Evolutionary conservation across 2,113 vertebrate genomes (phyloP).

Genomic region (Pelusios castaneus): DNA sequence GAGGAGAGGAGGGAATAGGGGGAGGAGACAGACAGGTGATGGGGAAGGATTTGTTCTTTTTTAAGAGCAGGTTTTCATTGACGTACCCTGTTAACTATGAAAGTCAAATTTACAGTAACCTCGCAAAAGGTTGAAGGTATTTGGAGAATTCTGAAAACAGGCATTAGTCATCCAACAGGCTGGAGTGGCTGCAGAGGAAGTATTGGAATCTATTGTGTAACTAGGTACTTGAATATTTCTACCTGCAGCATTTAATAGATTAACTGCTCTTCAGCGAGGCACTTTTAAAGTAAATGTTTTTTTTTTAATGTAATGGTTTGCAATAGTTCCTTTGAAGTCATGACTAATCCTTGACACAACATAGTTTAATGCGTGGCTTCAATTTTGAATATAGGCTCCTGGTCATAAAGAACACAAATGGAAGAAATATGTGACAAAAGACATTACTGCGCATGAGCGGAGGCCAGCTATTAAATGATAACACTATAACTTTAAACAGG

Average conservation of each 20-base stretch:
- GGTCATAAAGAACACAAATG: constrained; percentile 49
- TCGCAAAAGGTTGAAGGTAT: background rate
- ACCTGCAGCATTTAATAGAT: background rate
- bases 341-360: constrained; percentile 32
- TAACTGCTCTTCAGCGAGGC: constrained; percentile 12
- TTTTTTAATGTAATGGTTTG: constrained; percentile 47
- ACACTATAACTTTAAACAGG: constrained; percentile 38
- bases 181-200: constrained; percentile 14
- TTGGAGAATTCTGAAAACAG: background rate
- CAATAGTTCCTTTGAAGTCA: constrained; percentile 14
- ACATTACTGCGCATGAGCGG: constrained; percentile 52
- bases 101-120: background rate
- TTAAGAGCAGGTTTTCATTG: background rate
- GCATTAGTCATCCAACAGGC: constrained; percentile 12
- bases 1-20: background rate
- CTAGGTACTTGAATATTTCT: background rate
- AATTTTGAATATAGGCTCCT: constrained; percentile 33
- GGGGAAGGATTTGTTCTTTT: background rate
- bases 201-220: background rate
- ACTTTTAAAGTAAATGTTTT: constrained; percentile 15
- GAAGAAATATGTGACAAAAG: constrained; percentile 12
- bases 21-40: background rate
- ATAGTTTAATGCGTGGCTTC: constrained; percentile 39
- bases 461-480: constrained; percentile 37
- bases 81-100: background rate